Base-by-base conservation (phyloP, 1,140 invertebrate species). In the Drosophila yakuba region DNA sequence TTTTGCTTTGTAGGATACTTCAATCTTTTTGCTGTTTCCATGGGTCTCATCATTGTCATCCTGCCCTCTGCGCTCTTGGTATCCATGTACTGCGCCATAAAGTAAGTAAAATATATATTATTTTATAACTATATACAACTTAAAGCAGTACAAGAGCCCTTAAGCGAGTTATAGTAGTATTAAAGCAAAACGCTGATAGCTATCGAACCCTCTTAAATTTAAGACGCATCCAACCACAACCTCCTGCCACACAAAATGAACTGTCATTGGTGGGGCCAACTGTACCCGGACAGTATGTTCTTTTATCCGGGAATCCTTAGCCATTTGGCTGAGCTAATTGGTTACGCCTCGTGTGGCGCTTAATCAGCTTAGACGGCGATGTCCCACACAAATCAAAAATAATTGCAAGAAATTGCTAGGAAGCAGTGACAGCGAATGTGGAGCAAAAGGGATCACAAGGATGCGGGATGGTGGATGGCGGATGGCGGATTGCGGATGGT, bases 41-140 rank as follows among this genome's bases (percentile, higher is more conserved):
- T 90, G 74, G 90, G 89, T 14, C 77, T 91, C 11, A 57, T 91
- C 8, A 79, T 91, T 17, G 77, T 91, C n/a, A 71, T 91, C 23
- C 25, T 91, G 50, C 84, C 89, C n/a, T 75, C 90, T 12, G 81
- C 77, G 2, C 55, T 91, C 4, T 48, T 91, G 32, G 62, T 81
- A 6, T 80, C 81, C 25, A 80, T 91, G 84, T 84, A 81, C 58
- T 89, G 88, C n/a, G 83, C 80, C 32, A 58, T 91, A 11, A 78
- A 85, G 90, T 91, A 71, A 83, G 82, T 74, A n/a, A 2, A 20
- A 11, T 20, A 4, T 14, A 36, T 36, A 17, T 17, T 17, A 17
- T 17, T 17, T 17, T 17, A 17, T 17, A 17, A 17, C 17, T 17
- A 17, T 17, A 17, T 17, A 17, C 0, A 17, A 17, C 17, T 17